Base-by-base conservation (phyloP, 2,113 vertebrate species). In the Scartelaos histophorus region DNA sequence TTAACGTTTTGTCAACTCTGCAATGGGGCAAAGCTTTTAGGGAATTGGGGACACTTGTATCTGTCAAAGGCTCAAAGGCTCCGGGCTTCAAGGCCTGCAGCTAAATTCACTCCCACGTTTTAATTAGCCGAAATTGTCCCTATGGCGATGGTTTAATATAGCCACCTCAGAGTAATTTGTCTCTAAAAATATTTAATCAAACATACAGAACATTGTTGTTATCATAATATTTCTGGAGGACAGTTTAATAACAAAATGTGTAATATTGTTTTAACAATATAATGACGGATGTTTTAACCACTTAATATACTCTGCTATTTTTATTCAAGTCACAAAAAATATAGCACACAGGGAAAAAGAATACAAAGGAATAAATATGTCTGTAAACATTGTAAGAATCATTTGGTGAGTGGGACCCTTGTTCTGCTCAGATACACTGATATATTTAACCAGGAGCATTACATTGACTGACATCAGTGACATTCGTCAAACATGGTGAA, bases 341-440 rank as follows among this genome's bases (percentile, higher is more conserved):
- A 51, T 2, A 51, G 5, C 3, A 51, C 3, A 51, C 10, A 43
- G 38, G 10, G 3, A 16, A 12, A 13, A 13, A 13, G 3, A 13
- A 47, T 12, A 47, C 3, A 47, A 16, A n/a, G n/a, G n/a, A n/a
- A 13, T 3, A 16, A 13, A 47, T 54, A 54, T 54, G 51, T 53
- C 4, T 29, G 13, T 61, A 38, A 64, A 64, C 10, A 16, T 17
- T 19, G 29, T 15, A 9, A 2, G 29, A 19, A 17, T 64, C 2
- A 34, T 17, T 7, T 34, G 13, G 24, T 34, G 58, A 61, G 58
- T 38, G 9, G 34, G 29, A n/a, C 34, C 9, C 16, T n/a, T 64
- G 34, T 38, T 64, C 61, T 64, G 61, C 61, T 64, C 34, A 64
- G 61, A 7, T 64, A 64, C 61, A 64, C 61, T 43, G 61, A 38